Conservation (phyloP, 2,797 vertebrate genomes). For the Austrolebias charrua region DNA sequence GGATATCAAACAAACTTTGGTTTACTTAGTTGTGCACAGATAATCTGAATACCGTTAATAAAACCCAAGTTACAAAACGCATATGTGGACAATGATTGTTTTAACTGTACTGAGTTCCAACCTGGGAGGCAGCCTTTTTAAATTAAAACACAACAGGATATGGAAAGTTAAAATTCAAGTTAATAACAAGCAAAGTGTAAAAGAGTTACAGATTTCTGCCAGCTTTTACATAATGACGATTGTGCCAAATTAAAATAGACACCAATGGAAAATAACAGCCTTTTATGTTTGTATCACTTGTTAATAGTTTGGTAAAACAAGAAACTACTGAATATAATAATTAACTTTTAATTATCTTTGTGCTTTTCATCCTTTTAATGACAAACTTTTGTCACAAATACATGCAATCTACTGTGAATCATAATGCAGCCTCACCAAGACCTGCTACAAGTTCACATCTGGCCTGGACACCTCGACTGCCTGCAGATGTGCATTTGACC, state of each 20-base stretch:
- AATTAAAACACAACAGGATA: neutral
- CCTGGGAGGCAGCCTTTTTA: neutral
- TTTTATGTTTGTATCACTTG: conserved; percentile 6
- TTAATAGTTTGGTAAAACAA: conserved; percentile 2
- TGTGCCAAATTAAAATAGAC: neutral
- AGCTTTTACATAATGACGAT: conserved; percentile 3
- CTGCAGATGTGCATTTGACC: conserved; percentile 26
- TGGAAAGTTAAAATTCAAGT: neutral
- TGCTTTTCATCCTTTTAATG: neutral
- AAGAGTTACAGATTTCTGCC: conserved; percentile 8
- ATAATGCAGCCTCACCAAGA: neutral
- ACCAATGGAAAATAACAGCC: conserved; percentile 9
- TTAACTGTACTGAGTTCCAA: conserved; percentile 1
- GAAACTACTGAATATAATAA: no score
- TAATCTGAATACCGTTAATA: conserved; percentile 1
- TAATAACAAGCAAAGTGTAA: neutral
- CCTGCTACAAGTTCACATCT: conserved; percentile 34
- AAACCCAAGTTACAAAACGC: no score
- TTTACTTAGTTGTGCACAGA: neutral
- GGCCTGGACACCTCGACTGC: conserved; percentile 13
- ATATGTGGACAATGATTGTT: conserved; percentile 5
- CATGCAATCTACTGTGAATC: neutral
- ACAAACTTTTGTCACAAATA: conserved; percentile 3
- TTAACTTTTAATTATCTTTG: neutral
- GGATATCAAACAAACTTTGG: conserved; percentile 24